A percentile compares a stretch with the other conserved stretches of the same genome.
Evolutionary conservation across 2,888 invertebrate species (phyloP).

Genomic region (Dynastes tityus): DNA sequence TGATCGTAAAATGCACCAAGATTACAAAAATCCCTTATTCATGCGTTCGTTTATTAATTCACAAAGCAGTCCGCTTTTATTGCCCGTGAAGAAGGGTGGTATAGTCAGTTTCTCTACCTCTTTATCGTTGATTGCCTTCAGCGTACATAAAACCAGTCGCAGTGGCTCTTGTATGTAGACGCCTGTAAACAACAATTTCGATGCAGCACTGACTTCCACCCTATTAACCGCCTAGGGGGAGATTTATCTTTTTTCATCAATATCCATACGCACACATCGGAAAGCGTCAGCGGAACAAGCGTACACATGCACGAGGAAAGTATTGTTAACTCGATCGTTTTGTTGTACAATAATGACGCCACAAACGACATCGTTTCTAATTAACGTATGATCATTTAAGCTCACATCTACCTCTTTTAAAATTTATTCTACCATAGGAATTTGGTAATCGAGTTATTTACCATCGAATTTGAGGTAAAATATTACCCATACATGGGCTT

Average conservation of each 20-base stretch:
- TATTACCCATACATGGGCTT: too few relatives aligned
- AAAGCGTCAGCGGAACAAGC: not conserved
- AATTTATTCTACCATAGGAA: not conserved
- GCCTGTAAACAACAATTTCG: slow-evolving; percentile 50
- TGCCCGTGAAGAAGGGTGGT: slow-evolving; percentile 42
- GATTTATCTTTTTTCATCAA: slow-evolving; percentile 57
- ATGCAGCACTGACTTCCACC: slow-evolving; percentile 53
- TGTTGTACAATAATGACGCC: slow-evolving; percentile 31
- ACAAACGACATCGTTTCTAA: slow-evolving; percentile 33
- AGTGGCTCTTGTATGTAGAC: slow-evolving; percentile 43
- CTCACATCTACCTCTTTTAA: not conserved
- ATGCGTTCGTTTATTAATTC: slow-evolving; percentile 45
- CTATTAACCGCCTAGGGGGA: slow-evolving; percentile 56
- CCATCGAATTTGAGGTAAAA: too few relatives aligned
- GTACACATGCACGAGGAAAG: not conserved
- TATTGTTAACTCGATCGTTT: slow-evolving; percentile 24
- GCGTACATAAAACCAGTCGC: slow-evolving; percentile 41
- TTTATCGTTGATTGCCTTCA: slow-evolving; percentile 43
- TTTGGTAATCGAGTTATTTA: too few relatives aligned
- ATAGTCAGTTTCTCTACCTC: slow-evolving; percentile 40
- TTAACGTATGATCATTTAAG: slow-evolving; percentile 20
- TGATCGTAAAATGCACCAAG: slow-evolving; percentile 45
- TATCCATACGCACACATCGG: slow-evolving; percentile 27
- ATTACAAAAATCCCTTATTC: slow-evolving; percentile 45
- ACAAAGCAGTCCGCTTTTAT: slow-evolving; percentile 44